Percentiles rank a stretch among this genome's conserved stretches.
phyloP scores from a whole-genome alignment of 2,113 vertebrate genomes.

The Okapia johnstoni region DNA sequence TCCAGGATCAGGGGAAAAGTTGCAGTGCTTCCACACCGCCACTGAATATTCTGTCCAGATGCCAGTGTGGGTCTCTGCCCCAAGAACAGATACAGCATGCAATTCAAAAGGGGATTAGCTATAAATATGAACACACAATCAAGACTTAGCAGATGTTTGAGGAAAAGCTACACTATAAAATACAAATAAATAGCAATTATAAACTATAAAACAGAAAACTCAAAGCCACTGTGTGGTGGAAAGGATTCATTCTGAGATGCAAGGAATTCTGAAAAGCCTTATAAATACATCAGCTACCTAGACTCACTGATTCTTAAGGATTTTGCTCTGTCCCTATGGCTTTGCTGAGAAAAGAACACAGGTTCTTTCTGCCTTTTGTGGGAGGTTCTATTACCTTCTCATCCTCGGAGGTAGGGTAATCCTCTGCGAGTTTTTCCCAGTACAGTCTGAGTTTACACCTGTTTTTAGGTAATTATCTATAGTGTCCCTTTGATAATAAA shows the following conservation, averaged over 20 bases:
- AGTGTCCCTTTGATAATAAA: neutral
- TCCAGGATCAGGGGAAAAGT: neutral
- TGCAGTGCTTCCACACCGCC: fast-evolving
- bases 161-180: neutral
- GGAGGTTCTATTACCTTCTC: neutral
- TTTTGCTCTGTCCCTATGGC: neutral
- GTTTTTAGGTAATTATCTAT: neutral
- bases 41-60: neutral
- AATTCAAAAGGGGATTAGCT: neutral
- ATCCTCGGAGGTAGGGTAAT: neutral
- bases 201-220: neutral
- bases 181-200: neutral
- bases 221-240: neutral
- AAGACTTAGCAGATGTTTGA: neutral
- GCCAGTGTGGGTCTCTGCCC: neutral
- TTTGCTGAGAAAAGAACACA: neutral
- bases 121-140: neutral
- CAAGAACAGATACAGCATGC: neutral
- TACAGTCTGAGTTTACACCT: neutral
- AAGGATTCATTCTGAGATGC: neutral
- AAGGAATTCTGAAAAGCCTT: neutral
- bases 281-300: neutral
- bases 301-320: neutral
- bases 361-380: neutral
- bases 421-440: no score